Base-by-base conservation (phyloP, 2,888 invertebrate species). In the Caenorhabditis sinica region DNA sequence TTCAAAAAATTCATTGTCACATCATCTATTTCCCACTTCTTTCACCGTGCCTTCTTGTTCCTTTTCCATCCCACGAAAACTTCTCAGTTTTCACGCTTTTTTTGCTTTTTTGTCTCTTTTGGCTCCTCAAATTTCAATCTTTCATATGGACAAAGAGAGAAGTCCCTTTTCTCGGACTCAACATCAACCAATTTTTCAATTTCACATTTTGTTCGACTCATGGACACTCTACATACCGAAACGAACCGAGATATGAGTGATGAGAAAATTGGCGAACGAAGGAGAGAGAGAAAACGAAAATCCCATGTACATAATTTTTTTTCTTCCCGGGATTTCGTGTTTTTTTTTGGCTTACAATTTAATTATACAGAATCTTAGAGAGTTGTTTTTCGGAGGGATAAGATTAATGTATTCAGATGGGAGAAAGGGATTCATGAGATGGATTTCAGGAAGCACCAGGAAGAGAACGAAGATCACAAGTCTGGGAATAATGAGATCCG, bases 51-150 rank as follows among this genome's bases (percentile, higher is more conserved):
- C 68, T 51, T 17, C 23, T 69, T 40, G 69, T 65, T 56, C 43
- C 43, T 56, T 71, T 45, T 79, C 56, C 58, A 49, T 60, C 58
- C 71, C 79, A 79, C 79, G 71, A 71, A 65, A 79, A 72, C 79
- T 79, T 79, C 79, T 79, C 79, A 79, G 71, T 79, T 79, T 79
- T 71, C 79, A 79, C 71, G 51, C 28, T 53, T 69, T 43, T 51
- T 61, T 68, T 30, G 33, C 30, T 25, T 17, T 58, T 30, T 13
- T 58, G 23, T 60, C 36, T 49, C 63, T 79, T 69, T 13, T 58
- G 68, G 45, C 69, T 60, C 60, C 63, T 79, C 79, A 40, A 79
- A 79, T 79, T 79, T 79, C 79, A 79, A 79, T 69, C 61, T 68
- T 76, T 65, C 63, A 69, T 69, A 69, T 69, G 69, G 56, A 20